These are phyloP conservation scores for Paramormyrops kingsleyae DNA, from an alignment of 2,113 vertebrate species.

Conservation along the genomic window DNA sequence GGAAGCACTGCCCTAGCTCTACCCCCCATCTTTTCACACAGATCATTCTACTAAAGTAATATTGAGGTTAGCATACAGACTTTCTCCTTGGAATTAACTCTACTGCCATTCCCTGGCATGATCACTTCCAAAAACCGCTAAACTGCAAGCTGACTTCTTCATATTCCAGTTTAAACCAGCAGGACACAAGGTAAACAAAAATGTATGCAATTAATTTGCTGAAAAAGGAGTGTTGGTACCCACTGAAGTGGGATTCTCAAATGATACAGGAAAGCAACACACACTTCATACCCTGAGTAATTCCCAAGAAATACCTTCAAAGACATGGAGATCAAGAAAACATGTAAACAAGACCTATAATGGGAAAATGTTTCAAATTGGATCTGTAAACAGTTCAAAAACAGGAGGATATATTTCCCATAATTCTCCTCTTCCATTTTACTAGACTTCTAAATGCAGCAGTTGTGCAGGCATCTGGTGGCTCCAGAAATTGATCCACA, in stretches of 20 bases:
- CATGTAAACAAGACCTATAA: conserved; percentile 71
- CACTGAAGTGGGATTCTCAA: neutral
- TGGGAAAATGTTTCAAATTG: neutral
- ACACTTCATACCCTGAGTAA: conserved; percentile 75
- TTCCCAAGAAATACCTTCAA: conserved; percentile 65
- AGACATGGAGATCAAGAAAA: conserved; percentile 30
- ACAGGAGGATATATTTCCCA: neutral
- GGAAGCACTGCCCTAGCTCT: neutral
- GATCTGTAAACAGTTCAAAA: conserved; percentile 14
- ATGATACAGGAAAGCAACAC: conserved; percentile 19
- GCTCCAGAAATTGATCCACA: conserved; percentile 5
- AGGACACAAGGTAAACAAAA: neutral
- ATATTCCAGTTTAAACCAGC: neutral
- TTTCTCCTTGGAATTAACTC: neutral
- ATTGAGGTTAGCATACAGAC: neutral
- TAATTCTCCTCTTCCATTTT: neutral
- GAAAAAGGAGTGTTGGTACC: conserved; percentile 21
- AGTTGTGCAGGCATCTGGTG: conserved; percentile 1
- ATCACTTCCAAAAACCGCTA: neutral
- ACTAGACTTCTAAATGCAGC: conserved; percentile 8
- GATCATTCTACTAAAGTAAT: neutral
- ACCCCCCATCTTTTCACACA: neutral
- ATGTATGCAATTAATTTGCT: neutral
- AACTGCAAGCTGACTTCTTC: neutral
- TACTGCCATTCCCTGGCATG: neutral